Base-by-base conservation (phyloP, 2,797 vertebrate genomes). In the Todus mexicanus region DNA sequence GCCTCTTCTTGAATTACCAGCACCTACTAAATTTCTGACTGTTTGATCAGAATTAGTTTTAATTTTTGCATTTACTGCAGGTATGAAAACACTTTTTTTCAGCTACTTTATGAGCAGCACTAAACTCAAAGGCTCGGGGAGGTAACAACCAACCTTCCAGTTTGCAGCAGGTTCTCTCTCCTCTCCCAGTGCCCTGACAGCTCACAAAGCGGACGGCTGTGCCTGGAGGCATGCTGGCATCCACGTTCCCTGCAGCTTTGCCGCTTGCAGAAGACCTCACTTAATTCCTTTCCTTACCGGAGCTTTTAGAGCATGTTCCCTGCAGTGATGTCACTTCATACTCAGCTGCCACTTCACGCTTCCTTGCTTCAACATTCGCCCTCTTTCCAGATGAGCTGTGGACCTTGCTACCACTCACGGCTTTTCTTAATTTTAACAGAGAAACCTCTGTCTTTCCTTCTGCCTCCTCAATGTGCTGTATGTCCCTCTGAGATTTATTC, bases 1-100 rank as follows among this genome's bases (percentile, higher is more conserved):
- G 83, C n/a, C 42, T 78, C 79, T 74, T 91, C 77, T 78, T 88
- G 48, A 73, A 94, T 96, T 94, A 92, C 35, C 71, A 84, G 54
- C 80, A 93, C 50, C 88, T 93, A 84, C 70, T 93, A 70, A 89
- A 96, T 81, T 82, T 78, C 60, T 45, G 75, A 93, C 71, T 10
- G 23, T 48, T 82, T 82, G 81, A 80, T 33, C 61, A 75, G 57
- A 47, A 43, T 53, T 84, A 84, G 42, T 79, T 76, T 93, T 82
- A 74, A 65, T 84, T 92, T 73, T 94, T 93, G 64, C 84, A 90
- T 70, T 96, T 95, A 45, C 25, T 72, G 45, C 77, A 65, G 61
- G 27, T 51, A 53, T 47, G 50, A 95, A 92, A 95, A 93, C 12
- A 70, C n/a, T n/a, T n/a, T 53, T 84, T 90, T 48, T 42, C 89